Evolutionary conservation across 2,113 vertebrate genomes (phyloP).

Genomic region (Mixornis gularis): DNA sequence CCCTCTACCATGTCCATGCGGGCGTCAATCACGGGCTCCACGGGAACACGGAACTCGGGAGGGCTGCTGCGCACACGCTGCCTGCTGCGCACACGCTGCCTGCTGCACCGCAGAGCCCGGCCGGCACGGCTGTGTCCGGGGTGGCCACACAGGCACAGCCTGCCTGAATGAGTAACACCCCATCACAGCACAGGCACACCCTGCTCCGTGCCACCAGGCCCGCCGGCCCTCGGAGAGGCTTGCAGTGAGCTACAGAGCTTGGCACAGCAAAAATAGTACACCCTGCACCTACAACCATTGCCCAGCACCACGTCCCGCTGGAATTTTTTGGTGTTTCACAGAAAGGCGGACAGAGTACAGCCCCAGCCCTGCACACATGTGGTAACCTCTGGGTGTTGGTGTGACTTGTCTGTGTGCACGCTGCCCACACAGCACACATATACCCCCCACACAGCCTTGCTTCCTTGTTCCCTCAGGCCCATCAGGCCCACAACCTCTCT

Average conservation of each 20-base stretch:
- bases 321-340: not conserved
- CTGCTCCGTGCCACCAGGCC: fast-evolving
- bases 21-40: fast-evolving
- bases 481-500: fast-evolving
- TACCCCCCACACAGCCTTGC: fast-evolving
- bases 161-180: not conserved
- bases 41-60: fast-evolving
- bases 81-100: fast-evolving
- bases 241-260: fast-evolving
- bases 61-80: fast-evolving
- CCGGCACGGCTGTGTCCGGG: not conserved
- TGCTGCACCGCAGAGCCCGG: not conserved
- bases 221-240: fast-evolving
- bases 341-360: fast-evolving
- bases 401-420: fast-evolving
- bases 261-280: not conserved
- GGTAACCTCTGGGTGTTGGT: fast-evolving
- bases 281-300: fast-evolving
- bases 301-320: not conserved
- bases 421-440: fast-evolving
- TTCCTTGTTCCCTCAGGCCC: not conserved
- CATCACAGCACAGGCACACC: not conserved
- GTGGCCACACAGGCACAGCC: not conserved
- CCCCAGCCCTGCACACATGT: fast-evolving
- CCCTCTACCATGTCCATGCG: fast-evolving